These are phyloP conservation scores for Tenrec ecaudatus DNA, from an alignment of 2,113 vertebrate species.

Conservation along the genomic window DNA sequence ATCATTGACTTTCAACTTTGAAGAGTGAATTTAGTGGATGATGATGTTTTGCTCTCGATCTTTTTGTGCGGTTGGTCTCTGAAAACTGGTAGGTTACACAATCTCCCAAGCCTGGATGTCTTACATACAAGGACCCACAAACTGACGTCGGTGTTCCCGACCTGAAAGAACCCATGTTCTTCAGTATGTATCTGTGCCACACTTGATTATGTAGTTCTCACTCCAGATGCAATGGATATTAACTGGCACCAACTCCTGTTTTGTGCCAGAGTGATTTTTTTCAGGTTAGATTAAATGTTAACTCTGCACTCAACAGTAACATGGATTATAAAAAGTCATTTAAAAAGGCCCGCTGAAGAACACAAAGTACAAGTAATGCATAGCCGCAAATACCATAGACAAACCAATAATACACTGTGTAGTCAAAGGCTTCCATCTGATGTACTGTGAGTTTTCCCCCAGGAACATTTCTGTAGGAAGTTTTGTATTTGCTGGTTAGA, in stretches of 20 bases:
- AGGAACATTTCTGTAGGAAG: conserved; percentile 57
- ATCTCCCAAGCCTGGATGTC: not conserved
- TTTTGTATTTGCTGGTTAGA: conserved; percentile 67
- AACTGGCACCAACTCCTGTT: no score
- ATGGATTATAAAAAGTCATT: conserved; percentile 53
- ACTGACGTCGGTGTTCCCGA: conserved; percentile 12
- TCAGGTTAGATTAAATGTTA: no score
- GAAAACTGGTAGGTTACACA: conserved; percentile 8
- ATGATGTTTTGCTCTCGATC: conserved; percentile 29
- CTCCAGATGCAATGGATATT: not conserved
- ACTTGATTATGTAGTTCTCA: not conserved
- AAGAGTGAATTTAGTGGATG: conserved; percentile 29
- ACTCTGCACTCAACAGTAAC: conserved; percentile 26
- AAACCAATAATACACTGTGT: conserved; percentile 37
- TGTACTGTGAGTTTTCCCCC: conserved; percentile 67
- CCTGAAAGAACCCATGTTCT: not conserved
- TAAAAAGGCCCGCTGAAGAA: conserved; percentile 37
- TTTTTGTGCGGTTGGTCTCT: conserved; percentile 41
- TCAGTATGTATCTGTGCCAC: not conserved
- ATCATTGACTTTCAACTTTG: conserved; percentile 59
- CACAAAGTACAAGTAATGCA: conserved; percentile 38
- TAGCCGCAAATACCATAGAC: conserved; percentile 64
- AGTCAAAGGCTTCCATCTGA: conserved; percentile 56
- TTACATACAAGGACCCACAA: conserved; percentile 20
- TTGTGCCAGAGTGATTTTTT: no score